phyloP scores from a whole-genome alignment of 2,888 invertebrate genomes.

The Eristalinus aeneus region DNA sequence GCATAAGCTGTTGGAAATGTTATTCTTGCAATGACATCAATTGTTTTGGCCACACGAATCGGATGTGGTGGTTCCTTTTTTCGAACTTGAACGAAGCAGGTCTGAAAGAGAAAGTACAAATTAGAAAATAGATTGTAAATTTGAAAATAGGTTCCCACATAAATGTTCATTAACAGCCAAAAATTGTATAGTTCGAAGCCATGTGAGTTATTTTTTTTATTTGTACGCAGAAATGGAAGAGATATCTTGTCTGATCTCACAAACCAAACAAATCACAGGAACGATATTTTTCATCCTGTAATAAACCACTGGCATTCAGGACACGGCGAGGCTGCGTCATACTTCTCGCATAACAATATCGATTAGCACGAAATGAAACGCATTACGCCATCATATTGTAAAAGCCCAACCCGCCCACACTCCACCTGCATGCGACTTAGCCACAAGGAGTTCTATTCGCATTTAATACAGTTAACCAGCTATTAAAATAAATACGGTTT shows the following conservation, averaged over 20 bases:
- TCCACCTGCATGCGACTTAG: slow-evolving; percentile 6
- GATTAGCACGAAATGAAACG: neutral
- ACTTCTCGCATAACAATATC: neutral
- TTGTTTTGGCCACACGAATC: slow-evolving; percentile 95
- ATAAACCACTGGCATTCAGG: neutral
- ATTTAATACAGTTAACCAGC: slow-evolving; percentile 59
- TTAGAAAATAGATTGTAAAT: slow-evolving; percentile 11
- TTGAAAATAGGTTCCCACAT: too few relatives aligned
- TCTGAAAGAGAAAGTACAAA: slow-evolving; percentile 81
- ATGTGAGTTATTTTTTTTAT: too few relatives aligned
- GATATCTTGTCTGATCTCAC: too few relatives aligned
- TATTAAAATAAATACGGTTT: slow-evolving; percentile 62
- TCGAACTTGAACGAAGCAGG: slow-evolving; percentile 91
- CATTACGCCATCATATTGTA: neutral
- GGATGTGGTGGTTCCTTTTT: slow-evolving; percentile 96
- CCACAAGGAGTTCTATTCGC: slow-evolving; percentile 33
- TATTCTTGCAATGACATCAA: slow-evolving; percentile 96
- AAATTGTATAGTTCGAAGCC: too few relatives aligned
- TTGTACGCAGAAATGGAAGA: too few relatives aligned
- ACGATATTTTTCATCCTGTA: neutral
- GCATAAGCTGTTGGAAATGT: slow-evolving; percentile 96
- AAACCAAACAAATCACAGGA: too few relatives aligned
- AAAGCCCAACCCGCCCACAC: neutral
- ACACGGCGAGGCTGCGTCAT: neutral
- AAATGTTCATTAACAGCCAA: too few relatives aligned